Conservation (phyloP, 2,113 vertebrate genomes). For the Triplophysa dalaica region DNA sequence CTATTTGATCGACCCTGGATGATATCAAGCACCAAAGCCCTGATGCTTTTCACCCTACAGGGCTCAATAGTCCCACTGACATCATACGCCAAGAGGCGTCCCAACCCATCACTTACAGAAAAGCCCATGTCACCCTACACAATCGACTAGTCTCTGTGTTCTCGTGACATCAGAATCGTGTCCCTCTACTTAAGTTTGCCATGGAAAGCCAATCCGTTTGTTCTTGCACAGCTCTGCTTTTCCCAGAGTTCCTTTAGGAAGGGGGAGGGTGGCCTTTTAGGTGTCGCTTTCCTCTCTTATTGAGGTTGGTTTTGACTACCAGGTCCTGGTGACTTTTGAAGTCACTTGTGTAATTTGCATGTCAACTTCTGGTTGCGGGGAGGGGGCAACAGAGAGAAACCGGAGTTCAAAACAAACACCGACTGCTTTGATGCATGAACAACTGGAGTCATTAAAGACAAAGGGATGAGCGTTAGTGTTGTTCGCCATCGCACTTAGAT, state of each 20-base stretch:
- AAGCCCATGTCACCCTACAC: slow-evolving; percentile 67
- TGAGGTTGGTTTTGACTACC: slow-evolving; percentile 66
- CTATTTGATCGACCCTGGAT: slow-evolving; percentile 41
- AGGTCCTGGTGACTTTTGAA: slow-evolving; percentile 65
- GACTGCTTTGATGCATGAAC: slow-evolving; percentile 69
- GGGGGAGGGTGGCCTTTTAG: slow-evolving; percentile 33
- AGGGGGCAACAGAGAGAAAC: slow-evolving; percentile 29
- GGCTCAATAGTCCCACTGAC: slow-evolving; percentile 52
- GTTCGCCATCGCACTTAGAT: slow-evolving; percentile 1
- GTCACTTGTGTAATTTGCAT: slow-evolving; percentile 64
- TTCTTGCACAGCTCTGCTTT: slow-evolving; percentile 39
- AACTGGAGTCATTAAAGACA: slow-evolving; percentile 70
- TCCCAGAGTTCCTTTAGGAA: slow-evolving; percentile 9
- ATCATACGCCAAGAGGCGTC: slow-evolving; percentile 58
- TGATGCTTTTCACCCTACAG: slow-evolving; percentile 11
- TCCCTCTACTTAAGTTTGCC: slow-evolving; percentile 40
- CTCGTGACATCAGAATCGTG: slow-evolving; percentile 40
- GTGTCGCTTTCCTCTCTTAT: slow-evolving; percentile 57
- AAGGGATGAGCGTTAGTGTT: slow-evolving; percentile 64
- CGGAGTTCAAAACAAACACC: slow-evolving; percentile 55
- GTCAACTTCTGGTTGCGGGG: slow-evolving; percentile 55
- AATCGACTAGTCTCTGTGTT: slow-evolving; percentile 59
- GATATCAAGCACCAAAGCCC: slow-evolving; percentile 36
- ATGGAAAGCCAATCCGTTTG: slow-evolving; percentile 59
- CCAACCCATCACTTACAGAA: slow-evolving; percentile 61